Evolutionary conservation across 2,888 invertebrate genomes (phyloP), one percentile per base, ranked within the genome.

Genomic region (Platycheirus albimanus): DNA sequence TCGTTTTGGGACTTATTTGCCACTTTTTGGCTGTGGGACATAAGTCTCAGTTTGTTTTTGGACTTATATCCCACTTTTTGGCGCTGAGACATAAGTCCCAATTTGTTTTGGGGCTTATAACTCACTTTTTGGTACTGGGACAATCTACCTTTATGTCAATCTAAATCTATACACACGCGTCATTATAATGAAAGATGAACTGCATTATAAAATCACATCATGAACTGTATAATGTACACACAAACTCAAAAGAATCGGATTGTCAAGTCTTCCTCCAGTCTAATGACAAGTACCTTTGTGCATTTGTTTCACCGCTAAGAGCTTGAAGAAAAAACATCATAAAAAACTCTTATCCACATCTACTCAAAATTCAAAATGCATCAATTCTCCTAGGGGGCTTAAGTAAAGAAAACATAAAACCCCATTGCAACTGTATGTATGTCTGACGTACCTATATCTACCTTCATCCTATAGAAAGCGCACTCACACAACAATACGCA

Each of bases 351-450:
- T 54, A 54, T 19, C n/a, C 28, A 28, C 45, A 13, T 20, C 45
- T 28, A n/a, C 4, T 28, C 13, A 7, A 58, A 52, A 49, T 61
- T 56, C 20, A 41, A 58, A 76, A 72, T 72, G 64, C 58, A 72
- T 20, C 45, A 52, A 74, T 41, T 19, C 67, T 38, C 43, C 15
- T 20, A 19, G 38, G 17, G 41, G 30, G 15, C 30, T 64, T 49
- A 1, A 41, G 20, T 11, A 30, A 41, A 69, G 13, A n/a, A 45
- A 30, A 36, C 10, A 17, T 17, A 52, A 49, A 28, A 13, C 33
- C 33, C 20, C 6, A 56, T 56, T 74, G 28, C 47, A 41, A 51
- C 33, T 52, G 19, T 41, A 13, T 24, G 1, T 41, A 17, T 17
- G 0, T 58, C 45, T 20, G 19, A 0, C 43, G 17, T 6, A 3